Evolutionary conservation across 2,888 invertebrate genomes (phyloP).

Genomic region (Gymnoscelis rufifasciata): DNA sequence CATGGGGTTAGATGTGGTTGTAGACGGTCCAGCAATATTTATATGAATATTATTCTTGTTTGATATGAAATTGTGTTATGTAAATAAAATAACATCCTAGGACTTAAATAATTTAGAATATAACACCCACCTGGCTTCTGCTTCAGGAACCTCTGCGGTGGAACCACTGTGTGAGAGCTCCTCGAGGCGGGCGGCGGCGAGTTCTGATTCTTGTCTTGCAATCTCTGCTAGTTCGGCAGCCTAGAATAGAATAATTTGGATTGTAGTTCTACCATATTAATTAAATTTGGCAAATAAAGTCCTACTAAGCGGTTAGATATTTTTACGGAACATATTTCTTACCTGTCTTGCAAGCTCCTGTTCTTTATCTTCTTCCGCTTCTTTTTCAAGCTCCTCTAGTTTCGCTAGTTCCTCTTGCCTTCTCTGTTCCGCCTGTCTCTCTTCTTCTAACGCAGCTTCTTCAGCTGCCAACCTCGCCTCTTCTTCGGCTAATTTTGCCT

Average conservation of each 20-base stretch:
- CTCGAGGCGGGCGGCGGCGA: constrained; percentile 80
- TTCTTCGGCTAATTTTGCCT: constrained; percentile 65
- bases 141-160: constrained; percentile 57
- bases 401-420: constrained; percentile 77
- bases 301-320: no score
- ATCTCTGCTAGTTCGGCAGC: constrained; percentile 84
- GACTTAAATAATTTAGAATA: no score
- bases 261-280: background rate
- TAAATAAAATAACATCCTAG: no score
- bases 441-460: constrained; percentile 69
- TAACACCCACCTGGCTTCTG: constrained; percentile 42
- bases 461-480: constrained; percentile 68
- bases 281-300: background rate
- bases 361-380: constrained; percentile 82
- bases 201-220: constrained; percentile 78
- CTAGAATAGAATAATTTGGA: constrained; percentile 40
- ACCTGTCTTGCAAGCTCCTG: constrained; percentile 83
- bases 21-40: no score
- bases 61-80: background rate
- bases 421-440: constrained; percentile 70
- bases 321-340: constrained; percentile 8
- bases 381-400: constrained; percentile 79
- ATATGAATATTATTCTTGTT: background rate
- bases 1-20: no score
- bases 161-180: constrained; percentile 72